These are phyloP conservation scores for Drosophila parabipectinata DNA, from an alignment of 1,140 invertebrate species.

Conservation along the genomic window DNA sequence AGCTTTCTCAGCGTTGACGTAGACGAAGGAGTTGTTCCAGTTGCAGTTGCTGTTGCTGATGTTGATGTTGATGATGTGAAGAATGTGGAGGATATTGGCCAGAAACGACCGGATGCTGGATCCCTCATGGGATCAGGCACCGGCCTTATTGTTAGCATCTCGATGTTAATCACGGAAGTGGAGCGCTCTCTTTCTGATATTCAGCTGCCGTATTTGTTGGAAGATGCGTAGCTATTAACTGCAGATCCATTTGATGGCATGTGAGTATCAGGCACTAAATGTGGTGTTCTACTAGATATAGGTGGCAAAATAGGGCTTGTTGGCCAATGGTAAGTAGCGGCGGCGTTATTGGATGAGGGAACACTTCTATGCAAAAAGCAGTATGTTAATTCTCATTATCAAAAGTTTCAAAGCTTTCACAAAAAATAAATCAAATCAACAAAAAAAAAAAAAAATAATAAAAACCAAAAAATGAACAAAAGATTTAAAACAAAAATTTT, in stretches of 20 bases:
- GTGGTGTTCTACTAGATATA: conserved; percentile 88
- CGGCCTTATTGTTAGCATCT: conserved; percentile 70
- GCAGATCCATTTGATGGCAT: conserved; percentile 85
- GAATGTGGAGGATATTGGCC: conserved; percentile 15
- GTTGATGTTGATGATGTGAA: conserved; percentile 16
- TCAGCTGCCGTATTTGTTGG: conserved; percentile 84
- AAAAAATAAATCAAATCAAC: background rate
- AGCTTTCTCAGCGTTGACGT: conserved; percentile 48
- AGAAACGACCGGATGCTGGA: conserved; percentile 27
- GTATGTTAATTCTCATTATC: conserved; percentile 76
- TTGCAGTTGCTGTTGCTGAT: conserved; percentile 3
- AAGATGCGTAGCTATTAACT: conserved; percentile 84
- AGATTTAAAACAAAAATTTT: background rate
- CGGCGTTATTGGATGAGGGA: conserved; percentile 85
- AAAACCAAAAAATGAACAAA: background rate
- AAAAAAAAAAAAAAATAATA: background rate
- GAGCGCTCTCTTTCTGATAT: conserved; percentile 83
- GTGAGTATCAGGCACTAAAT: conserved; percentile 89
- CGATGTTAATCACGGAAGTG: conserved; percentile 78
- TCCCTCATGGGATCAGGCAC: conserved; percentile 33
- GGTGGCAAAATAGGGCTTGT: conserved; percentile 89
- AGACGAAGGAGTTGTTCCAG: conserved; percentile 19
- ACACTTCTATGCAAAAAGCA: conserved; percentile 86
- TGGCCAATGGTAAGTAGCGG: conserved; percentile 90
- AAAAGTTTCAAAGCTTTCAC: conserved; percentile 33